Percentiles rank a stretch among this genome's conserved stretches.
phyloP scores from a whole-genome alignment of 1,140 invertebrate species.

The Coptotermes formosanus region DNA sequence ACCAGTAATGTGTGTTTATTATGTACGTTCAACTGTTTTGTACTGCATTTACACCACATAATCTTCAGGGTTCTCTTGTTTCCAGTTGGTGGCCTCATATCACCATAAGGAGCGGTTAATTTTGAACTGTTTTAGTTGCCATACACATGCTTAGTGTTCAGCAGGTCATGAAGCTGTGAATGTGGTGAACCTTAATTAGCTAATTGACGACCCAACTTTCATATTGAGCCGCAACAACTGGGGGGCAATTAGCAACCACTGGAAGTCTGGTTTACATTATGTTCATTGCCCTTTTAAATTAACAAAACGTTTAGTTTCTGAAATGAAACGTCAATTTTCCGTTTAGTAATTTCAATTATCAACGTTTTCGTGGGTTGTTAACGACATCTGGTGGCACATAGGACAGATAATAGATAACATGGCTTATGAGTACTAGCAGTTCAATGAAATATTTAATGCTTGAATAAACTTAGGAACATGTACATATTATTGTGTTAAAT shows the following conservation, averaged over 20 bases:
- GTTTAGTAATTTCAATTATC: neutral
- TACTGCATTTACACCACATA: no score
- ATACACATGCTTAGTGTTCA: neutral
- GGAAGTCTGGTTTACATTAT: neutral
- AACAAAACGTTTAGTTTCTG: neutral
- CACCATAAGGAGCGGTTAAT: neutral
- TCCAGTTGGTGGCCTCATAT: no score
- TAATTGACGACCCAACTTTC: neutral
- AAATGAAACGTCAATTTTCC: neutral
- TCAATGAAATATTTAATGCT: neutral
- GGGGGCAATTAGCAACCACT: neutral
- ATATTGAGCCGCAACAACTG: neutral
- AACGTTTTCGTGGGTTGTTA: neutral
- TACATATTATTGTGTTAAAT: neutral
- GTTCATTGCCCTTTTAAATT: constrained; percentile 5
- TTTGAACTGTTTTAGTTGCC: neutral
- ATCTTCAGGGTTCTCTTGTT: no score
- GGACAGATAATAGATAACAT: neutral
- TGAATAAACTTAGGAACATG: neutral
- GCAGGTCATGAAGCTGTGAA: neutral
- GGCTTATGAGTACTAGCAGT: neutral
- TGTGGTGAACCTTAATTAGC: neutral
- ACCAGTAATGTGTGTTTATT: no score
- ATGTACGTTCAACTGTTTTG: no score
- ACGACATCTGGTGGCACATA: neutral